Conservation (phyloP, 1,140 invertebrate genomes). For the Aphelenchoides besseyi region DNA sequence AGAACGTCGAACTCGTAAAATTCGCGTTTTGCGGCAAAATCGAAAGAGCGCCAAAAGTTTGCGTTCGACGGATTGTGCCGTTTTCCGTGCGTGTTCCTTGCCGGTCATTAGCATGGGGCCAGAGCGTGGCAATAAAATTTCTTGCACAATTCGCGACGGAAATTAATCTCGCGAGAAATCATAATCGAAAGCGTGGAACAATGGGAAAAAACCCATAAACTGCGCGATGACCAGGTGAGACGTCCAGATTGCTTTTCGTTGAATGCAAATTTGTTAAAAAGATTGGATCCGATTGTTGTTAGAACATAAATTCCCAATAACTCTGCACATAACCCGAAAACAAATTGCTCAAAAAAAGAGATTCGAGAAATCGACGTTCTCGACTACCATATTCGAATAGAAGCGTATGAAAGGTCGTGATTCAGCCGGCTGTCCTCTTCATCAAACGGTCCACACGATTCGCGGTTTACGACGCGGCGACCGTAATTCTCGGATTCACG, state of each 20-base stretch:
- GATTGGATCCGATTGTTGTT: neutral
- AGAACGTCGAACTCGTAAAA: constrained; percentile 3
- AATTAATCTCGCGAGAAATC: neutral
- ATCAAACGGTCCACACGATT: neutral
- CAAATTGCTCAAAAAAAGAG: neutral
- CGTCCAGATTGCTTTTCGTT: neutral
- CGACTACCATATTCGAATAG: no score
- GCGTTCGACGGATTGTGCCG: no score
- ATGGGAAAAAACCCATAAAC: neutral
- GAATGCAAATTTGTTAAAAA: neutral
- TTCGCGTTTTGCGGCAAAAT: neutral
- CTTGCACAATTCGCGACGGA: neutral
- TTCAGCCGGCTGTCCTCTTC: constrained; percentile 1
- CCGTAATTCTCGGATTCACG: neutral
- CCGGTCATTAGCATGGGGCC: no score
- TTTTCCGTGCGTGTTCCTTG: no score
- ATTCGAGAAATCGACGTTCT: neutral
- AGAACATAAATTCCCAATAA: neutral
- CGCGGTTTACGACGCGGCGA: neutral
- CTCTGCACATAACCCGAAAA: no score
- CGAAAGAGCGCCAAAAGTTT: no score
- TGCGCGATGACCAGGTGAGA: neutral
- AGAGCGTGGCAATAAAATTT: neutral
- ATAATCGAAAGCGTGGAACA: neutral
- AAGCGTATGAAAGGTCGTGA: neutral